A percentile compares a stretch with the other conserved stretches of the same genome.
These are phyloP conservation scores for Mesorhabditis spiculigera DNA, from an alignment of 2,888 invertebrate species.

Conservation along the genomic window DNA sequence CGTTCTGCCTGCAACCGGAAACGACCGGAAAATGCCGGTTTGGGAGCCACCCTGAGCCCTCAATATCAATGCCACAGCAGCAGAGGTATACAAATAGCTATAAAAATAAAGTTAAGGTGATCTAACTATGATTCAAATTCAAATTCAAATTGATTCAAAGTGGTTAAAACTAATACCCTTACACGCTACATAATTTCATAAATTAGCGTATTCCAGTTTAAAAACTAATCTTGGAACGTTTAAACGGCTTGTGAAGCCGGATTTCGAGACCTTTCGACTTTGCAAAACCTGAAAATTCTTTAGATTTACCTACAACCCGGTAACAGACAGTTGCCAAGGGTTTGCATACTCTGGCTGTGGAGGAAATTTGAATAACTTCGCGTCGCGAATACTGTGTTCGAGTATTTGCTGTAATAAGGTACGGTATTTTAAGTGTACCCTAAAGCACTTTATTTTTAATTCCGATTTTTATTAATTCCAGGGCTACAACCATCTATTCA, in stretches of 20 bases:
- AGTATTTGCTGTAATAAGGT: conserved; percentile 21
- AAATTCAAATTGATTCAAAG: too few relatives aligned
- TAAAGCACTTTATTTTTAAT: not conserved
- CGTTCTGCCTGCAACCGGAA: conserved; percentile 7
- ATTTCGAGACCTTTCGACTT: not conserved
- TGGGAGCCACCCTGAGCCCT: not conserved
- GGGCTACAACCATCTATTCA: conserved; percentile 1
- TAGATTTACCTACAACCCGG: conserved; percentile 19
- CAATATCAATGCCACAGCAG: not conserved
- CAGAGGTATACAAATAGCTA: not conserved
- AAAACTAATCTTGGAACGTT: too few relatives aligned
- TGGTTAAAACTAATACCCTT: too few relatives aligned
- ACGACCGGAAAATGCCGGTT: not conserved
- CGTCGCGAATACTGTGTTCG: conserved; percentile 17
- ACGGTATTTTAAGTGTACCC: not conserved
- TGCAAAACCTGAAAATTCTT: not conserved
- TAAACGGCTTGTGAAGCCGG: too few relatives aligned
- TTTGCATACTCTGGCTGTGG: conserved; percentile 21
- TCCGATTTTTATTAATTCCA: not conserved
- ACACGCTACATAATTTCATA: too few relatives aligned
- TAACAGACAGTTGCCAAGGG: conserved; percentile 14
- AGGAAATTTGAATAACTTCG: conserved; percentile 30
- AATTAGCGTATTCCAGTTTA: too few relatives aligned
- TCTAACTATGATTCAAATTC: too few relatives aligned
- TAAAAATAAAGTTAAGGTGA: too few relatives aligned